Evolutionary conservation across 2,797 vertebrate species (phyloP).

Genomic region (Micromesistius poutassou): DNA sequence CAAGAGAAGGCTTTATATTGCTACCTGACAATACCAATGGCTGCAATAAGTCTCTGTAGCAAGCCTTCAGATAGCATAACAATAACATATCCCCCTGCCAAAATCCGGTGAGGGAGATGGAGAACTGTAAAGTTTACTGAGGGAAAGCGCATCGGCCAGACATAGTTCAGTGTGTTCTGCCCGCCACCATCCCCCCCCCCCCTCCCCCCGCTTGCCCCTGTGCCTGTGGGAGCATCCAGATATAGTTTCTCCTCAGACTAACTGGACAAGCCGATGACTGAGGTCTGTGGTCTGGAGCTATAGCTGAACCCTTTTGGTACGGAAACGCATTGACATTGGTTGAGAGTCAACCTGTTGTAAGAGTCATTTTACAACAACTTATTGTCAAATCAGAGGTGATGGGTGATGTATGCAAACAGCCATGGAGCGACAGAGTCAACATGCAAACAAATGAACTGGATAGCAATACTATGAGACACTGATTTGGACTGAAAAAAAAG

Average conservation of each 20-base stretch:
- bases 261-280: background rate
- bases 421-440: background rate
- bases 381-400: background rate
- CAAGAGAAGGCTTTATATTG: background rate
- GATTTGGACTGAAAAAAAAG: no score
- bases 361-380: background rate
- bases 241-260: background rate
- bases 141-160: background rate
- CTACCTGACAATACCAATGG: background rate
- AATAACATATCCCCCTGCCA: background rate
- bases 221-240: background rate
- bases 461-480: background rate
- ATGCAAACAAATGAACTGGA: background rate
- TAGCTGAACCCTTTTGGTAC: background rate
- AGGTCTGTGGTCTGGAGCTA: background rate
- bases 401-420: background rate
- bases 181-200: no score
- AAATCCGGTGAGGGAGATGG: no score
- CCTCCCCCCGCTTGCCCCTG: no score
- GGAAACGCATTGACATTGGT: no score
- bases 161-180: background rate
- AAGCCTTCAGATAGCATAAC: background rate
- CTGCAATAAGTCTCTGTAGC: background rate
- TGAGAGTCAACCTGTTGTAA: background rate
- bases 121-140: background rate